phyloP scores from a whole-genome alignment of 2,797 vertebrate species.

The Onychomys torridus region DNA sequence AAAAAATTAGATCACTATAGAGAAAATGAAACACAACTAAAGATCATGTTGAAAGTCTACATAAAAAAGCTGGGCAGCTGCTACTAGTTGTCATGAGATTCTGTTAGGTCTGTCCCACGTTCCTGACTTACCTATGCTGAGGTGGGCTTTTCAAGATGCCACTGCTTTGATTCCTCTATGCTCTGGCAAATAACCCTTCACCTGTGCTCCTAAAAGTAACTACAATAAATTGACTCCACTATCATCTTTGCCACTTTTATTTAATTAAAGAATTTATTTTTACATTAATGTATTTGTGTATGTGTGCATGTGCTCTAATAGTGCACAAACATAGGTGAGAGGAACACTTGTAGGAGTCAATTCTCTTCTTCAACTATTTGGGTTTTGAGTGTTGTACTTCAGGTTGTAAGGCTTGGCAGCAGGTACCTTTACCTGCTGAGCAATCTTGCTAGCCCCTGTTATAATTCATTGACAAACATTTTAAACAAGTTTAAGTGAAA shows the following conservation, averaged over 20 bases:
- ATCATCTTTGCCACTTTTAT: neutral
- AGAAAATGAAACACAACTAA: neutral
- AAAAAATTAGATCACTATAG: neutral
- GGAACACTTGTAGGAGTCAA: neutral
- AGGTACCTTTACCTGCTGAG: neutral
- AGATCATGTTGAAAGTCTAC: neutral
- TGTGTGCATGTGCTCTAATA: neutral
- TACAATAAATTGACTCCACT: neutral
- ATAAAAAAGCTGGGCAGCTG: neutral
- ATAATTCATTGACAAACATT: slow-evolving; percentile 14
- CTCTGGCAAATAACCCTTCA: neutral
- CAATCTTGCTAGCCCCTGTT: neutral
- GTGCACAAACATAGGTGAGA: neutral
- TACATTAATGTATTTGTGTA: neutral
- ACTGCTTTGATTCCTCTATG: neutral
- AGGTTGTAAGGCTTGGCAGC: neutral
- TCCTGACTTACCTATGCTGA: neutral
- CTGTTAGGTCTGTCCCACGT: neutral
- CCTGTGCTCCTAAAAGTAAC: neutral
- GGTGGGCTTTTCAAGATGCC: neutral
- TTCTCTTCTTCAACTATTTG: neutral
- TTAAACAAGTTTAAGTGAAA: neutral
- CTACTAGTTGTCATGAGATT: neutral
- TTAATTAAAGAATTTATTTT: neutral
- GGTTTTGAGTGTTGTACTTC: neutral